A percentile compares a stretch with the other conserved stretches of the same genome.
These are phyloP conservation scores for Tupaia chinensis DNA, from an alignment of 2,113 vertebrate species.

Conservation along the genomic window DNA sequence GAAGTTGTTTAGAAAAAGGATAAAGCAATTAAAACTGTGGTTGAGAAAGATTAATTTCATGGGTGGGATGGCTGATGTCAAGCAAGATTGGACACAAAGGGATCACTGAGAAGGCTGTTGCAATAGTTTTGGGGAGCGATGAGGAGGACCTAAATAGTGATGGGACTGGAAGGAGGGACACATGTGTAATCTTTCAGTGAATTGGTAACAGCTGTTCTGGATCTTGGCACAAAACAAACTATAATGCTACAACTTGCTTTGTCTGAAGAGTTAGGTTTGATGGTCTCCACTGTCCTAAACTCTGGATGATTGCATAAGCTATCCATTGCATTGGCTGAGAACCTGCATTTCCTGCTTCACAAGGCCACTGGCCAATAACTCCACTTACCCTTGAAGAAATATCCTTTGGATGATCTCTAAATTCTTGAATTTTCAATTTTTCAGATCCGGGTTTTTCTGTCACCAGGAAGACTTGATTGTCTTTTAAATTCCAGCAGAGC, in stretches of 20 bases:
- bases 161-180: slow-evolving; percentile 59
- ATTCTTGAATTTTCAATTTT: slow-evolving; percentile 49
- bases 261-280: slow-evolving; percentile 69
- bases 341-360: slow-evolving; percentile 42
- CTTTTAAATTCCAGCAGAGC: slow-evolving; percentile 4
- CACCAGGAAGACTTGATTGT: background rate
- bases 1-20: slow-evolving; percentile 74
- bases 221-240: slow-evolving; percentile 74
- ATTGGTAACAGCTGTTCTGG: slow-evolving; percentile 76
- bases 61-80: slow-evolving; percentile 78
- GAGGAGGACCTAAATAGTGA: slow-evolving; percentile 42
- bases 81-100: slow-evolving; percentile 56
- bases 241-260: slow-evolving; percentile 59
- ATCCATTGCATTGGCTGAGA: slow-evolving; percentile 35
- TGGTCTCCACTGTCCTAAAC: slow-evolving; percentile 60
- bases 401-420: slow-evolving; percentile 59
- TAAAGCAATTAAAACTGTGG: slow-evolving; percentile 71
- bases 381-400: slow-evolving; percentile 74
- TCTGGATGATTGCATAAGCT: slow-evolving; percentile 35
- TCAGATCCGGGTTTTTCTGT: slow-evolving; percentile 48
- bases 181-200: slow-evolving; percentile 71
- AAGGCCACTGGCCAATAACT: slow-evolving; percentile 30
- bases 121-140: slow-evolving; percentile 74
- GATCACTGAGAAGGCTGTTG: slow-evolving; percentile 65
- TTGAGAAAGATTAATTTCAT: slow-evolving; percentile 77